Conservation (phyloP, 2,113 vertebrate species). For the rabbit (Oryctolagus cuniculus) region DNA sequence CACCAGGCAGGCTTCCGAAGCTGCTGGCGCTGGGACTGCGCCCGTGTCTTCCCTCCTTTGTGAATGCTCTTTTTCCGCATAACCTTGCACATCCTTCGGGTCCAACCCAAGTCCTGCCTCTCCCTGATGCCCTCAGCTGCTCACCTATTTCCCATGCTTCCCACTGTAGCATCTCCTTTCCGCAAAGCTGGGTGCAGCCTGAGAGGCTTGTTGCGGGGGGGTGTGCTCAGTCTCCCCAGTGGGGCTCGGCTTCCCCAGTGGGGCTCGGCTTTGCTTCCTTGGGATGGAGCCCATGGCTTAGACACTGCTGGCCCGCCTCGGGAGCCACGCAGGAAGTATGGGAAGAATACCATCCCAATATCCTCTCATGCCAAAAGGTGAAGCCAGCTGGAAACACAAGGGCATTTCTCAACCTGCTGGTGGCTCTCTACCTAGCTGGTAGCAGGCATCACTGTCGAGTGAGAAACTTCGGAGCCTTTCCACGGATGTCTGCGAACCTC, state of each 20-base stretch:
- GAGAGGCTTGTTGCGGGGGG: background rate
- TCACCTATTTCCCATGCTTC: fast-evolving
- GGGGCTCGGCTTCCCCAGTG: background rate
- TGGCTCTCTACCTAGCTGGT: background rate
- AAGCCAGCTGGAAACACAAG: background rate
- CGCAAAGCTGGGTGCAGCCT: background rate
- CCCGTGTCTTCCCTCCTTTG: background rate
- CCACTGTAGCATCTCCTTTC: background rate
- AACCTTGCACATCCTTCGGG: background rate
- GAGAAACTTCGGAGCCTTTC: background rate
- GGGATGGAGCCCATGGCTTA: background rate
- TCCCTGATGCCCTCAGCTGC: background rate
- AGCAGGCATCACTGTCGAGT: background rate
- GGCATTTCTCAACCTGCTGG: background rate
- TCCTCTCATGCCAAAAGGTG: background rate
- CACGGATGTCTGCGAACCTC: background rate
- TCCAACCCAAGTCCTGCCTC: background rate
- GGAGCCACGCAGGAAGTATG: too few species aligned
- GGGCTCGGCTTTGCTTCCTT: background rate
- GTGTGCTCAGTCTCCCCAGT: background rate
- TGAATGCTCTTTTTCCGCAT: background rate
- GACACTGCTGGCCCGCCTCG: background rate
- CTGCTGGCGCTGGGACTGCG: background rate
- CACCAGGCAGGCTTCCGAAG: background rate
- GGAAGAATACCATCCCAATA: background rate